phyloP scores from a whole-genome alignment of 1,140 invertebrate genomes.

The Drosophila miranda region DNA sequence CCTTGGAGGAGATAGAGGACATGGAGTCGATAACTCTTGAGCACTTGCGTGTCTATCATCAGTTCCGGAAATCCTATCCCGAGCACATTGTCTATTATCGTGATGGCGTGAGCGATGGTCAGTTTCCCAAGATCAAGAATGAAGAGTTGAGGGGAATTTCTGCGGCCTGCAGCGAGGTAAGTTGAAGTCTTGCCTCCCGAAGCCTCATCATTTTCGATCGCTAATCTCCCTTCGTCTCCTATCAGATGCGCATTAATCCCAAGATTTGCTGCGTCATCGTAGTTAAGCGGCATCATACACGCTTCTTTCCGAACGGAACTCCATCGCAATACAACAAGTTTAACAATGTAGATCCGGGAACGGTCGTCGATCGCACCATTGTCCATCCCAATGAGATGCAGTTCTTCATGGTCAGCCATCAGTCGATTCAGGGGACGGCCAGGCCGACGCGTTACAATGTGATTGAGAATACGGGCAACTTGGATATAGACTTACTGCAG shows the following conservation, averaged over 20 bases:
- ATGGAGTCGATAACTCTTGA: constrained; percentile 87
- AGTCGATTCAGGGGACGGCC: constrained; percentile 91
- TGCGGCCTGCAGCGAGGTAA: constrained; percentile 55
- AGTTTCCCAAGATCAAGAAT: constrained; percentile 87
- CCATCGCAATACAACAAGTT: constrained; percentile 82
- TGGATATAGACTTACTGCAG: constrained; percentile 91
- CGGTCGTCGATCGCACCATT: constrained; percentile 90
- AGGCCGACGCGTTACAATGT: constrained; percentile 94
- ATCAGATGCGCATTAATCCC: constrained; percentile 82
- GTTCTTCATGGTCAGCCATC: constrained; percentile 92
- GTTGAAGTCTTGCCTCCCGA: neutral
- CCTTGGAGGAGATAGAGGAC: constrained; percentile 89
- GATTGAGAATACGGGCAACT: constrained; percentile 90
- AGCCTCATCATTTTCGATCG: neutral
- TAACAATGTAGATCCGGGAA: constrained; percentile 90
- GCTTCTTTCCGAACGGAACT: constrained; percentile 85
- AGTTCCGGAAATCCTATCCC: constrained; percentile 83
- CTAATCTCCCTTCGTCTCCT: neutral
- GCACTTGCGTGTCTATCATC: constrained; percentile 83
- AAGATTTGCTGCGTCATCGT: constrained; percentile 92
- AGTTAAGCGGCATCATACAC: constrained; percentile 95
- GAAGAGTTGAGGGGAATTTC: constrained; percentile 55
- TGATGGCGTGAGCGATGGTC: constrained; percentile 95
- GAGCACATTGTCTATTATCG: constrained; percentile 89
- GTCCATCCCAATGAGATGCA: constrained; percentile 92